Evolutionary conservation across 2,113 vertebrate species (phyloP).

Genomic region (Bos javanicus): DNA sequence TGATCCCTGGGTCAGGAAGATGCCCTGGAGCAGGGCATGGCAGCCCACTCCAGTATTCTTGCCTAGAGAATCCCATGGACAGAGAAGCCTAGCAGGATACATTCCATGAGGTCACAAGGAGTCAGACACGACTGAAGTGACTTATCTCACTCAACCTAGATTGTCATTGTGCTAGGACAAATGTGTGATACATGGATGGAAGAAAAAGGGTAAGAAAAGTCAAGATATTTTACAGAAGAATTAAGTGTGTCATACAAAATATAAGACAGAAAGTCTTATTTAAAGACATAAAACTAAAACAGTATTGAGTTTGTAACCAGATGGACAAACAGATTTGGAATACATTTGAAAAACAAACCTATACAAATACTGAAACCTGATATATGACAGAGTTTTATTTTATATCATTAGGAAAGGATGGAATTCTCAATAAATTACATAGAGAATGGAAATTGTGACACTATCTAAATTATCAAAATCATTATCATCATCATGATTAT

Average conservation of each 20-base stretch:
- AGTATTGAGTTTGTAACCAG: not conserved
- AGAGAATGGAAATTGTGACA: not conserved
- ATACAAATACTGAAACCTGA: not conserved
- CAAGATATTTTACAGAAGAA: not conserved
- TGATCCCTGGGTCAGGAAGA: not conserved
- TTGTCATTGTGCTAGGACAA: not conserved
- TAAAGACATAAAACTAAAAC: not conserved
- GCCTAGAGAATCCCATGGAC: not conserved
- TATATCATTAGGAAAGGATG: not conserved
- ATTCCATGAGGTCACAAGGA: not conserved
- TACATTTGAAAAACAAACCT: not conserved
- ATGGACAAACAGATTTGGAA: not conserved
- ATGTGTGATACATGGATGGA: not conserved
- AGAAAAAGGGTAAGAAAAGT: not conserved
- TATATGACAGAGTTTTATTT: not conserved
- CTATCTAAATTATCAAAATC: not conserved
- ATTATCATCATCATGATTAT: not conserved
- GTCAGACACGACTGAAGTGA: rapidly evolving
- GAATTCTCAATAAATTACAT: not conserved
- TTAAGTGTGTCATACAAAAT: not conserved
- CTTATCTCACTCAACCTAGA: not conserved
- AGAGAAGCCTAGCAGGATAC: not conserved
- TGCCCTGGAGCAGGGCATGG: not conserved
- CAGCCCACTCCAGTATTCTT: not conserved
- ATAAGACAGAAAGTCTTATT: not conserved